Evolutionary conservation across 2,797 vertebrate species (phyloP).

Genomic region (Myoxocephalus aenaeus): DNA sequence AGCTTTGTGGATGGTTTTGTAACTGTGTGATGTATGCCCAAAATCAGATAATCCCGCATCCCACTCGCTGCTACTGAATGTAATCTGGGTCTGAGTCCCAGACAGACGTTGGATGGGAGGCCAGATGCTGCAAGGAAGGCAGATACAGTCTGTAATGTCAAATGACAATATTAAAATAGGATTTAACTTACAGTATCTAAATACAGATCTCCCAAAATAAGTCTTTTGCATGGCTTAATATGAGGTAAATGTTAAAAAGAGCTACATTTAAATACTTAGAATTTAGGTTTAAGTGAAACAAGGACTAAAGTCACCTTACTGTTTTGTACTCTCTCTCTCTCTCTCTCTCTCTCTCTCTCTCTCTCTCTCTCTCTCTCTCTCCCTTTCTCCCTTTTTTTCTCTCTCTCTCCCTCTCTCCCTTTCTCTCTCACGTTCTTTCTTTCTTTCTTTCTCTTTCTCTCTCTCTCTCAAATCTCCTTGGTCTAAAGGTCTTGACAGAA

Average conservation of each 20-base stretch:
- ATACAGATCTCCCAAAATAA: neutral
- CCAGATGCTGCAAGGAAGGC: conserved; percentile 54
- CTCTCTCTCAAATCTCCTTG: conserved; percentile 26
- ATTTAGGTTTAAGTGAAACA: conserved; percentile 4
- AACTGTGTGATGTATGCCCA: conserved; percentile 54
- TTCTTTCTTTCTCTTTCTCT: conserved; percentile 1
- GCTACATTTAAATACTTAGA: neutral
- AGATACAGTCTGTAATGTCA: conserved; percentile 11
- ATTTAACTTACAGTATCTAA: neutral
- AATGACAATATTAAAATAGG: conserved; percentile 6
- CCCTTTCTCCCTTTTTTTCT: neutral
- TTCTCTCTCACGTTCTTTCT: conserved; percentile 7
- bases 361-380: conserved; percentile 3
- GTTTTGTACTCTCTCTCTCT: too few species aligned
- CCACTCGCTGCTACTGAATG: conserved; percentile 44
- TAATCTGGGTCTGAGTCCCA: conserved; percentile 62
- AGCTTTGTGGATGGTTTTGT: conserved; percentile 47
- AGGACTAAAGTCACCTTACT: conserved; percentile 18
- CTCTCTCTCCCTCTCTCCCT: conserved; percentile 23
- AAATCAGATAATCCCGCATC: conserved; percentile 68
- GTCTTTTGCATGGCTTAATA: neutral
- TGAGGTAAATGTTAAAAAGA: neutral
- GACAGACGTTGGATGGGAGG: conserved; percentile 41
- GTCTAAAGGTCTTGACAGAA: conserved; percentile 49
- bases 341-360: conserved; percentile 24